Conservation (phyloP, 2,797 vertebrate genomes). For the Enteromius afrohamiltoni region DNA sequence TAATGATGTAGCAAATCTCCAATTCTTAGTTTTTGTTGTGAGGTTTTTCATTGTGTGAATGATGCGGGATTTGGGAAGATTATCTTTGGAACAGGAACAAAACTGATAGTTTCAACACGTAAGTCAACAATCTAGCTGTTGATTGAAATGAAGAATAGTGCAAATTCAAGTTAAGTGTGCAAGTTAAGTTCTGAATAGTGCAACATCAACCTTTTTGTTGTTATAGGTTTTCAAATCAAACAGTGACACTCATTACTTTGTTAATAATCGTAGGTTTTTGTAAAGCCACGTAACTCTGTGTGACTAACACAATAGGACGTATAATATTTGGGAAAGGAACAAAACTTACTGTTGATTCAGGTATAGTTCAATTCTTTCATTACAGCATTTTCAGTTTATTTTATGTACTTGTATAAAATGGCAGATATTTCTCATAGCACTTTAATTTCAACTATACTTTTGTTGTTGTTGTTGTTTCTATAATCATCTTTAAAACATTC, state of each 20-base stretch:
- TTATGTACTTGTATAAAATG: not conserved
- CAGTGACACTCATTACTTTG: not conserved
- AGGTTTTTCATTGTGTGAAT: slow-evolving; percentile 13
- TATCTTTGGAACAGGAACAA: slow-evolving; percentile 40
- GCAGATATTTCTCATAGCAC: not conserved
- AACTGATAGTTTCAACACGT: slow-evolving; percentile 16
- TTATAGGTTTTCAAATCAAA: not conserved
- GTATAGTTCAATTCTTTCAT: slow-evolving; percentile 23
- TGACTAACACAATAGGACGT: slow-evolving; percentile 29
- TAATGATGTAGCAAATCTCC: not conserved
- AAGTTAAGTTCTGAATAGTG: not conserved
- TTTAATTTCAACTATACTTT: not conserved
- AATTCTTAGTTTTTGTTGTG: not conserved
- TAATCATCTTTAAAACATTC: not conserved
- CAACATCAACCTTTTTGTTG: not conserved
- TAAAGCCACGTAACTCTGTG: slow-evolving; percentile 18
- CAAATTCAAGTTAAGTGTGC: not conserved
- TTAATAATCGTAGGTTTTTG: not conserved
- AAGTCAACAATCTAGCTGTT: not conserved
- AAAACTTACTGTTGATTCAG: slow-evolving; percentile 46
- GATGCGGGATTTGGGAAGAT: slow-evolving; percentile 15
- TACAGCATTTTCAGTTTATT: not conserved
- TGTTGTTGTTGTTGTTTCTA: not conserved
- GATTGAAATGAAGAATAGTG: not conserved
- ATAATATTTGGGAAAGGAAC: slow-evolving; percentile 53